These are phyloP conservation scores for Allolobophora icterica DNA, from an alignment of 2,888 invertebrate genomes.

Conservation along the genomic window DNA sequence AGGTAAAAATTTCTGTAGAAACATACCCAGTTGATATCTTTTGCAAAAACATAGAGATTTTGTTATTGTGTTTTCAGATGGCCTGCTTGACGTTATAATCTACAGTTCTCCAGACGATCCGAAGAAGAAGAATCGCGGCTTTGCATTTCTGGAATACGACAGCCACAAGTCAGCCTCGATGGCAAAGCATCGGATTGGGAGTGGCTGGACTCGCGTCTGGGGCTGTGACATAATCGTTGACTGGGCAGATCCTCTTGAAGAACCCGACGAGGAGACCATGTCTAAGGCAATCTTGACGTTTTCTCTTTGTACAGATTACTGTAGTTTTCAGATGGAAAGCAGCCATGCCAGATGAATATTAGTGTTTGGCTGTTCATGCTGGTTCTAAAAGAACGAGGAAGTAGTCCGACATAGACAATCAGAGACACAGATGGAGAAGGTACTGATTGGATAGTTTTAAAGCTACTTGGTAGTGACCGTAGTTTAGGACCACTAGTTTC, in stretches of 20 bases:
- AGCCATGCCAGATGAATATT: too few species aligned
- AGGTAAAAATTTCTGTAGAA: background rate
- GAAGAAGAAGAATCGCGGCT: conserved; percentile 98
- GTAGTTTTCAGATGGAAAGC: background rate
- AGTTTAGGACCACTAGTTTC: too few species aligned
- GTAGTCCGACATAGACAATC: too few species aligned
- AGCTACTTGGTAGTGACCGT: too few species aligned
- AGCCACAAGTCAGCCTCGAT: conserved; percentile 98
- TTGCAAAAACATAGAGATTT: background rate
- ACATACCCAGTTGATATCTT: background rate
- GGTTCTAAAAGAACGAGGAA: too few species aligned
- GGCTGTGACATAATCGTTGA: conserved; percentile 99
- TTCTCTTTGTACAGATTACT: background rate
- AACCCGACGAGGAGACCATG: conserved; percentile 98
- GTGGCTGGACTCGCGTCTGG: conserved; percentile 93
- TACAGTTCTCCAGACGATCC: conserved; percentile 96
- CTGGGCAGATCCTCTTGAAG: conserved; percentile 99
- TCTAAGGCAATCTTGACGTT: conserved; percentile 76
- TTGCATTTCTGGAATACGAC: conserved; percentile 99
- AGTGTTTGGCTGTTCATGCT: too few species aligned
- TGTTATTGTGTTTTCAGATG: conserved; percentile 75
- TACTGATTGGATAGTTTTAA: too few species aligned
- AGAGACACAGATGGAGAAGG: too few species aligned
- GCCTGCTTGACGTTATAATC: conserved; percentile 97
- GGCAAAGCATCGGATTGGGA: conserved; percentile 92